Percentiles rank a stretch among this genome's conserved stretches.
Conservation (phyloP, 2,113 vertebrate genomes). For the Sphyrna mokarran region DNA sequence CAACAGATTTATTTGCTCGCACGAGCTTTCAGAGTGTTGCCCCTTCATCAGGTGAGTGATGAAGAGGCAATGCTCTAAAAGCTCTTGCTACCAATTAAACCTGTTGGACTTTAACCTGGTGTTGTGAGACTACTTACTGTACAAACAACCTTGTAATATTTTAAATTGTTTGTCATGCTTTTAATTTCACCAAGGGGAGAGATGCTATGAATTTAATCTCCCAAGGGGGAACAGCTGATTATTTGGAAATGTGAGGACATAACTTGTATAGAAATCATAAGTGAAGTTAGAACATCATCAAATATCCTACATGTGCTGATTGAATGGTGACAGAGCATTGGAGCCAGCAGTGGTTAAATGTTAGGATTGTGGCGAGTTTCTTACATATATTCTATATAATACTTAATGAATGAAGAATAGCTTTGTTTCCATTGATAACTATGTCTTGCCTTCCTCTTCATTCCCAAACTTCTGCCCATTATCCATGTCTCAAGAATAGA, state of each 20-base stretch:
- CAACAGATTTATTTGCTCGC: too few species aligned
- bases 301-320: neutral
- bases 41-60: too few species aligned
- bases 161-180: conserved; percentile 19
- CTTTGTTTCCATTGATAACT: neutral
- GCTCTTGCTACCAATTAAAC: too few species aligned
- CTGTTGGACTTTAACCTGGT: too few species aligned
- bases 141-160: neutral
- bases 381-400: neutral
- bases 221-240: neutral
- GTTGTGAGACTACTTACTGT: too few species aligned
- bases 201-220: neutral
- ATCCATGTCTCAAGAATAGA: too few species aligned
- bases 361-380: neutral
- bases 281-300: neutral
- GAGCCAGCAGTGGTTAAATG: neutral
- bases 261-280: neutral
- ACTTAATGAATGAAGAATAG: neutral
- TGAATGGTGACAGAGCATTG: neutral
- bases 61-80: too few species aligned
- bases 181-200: neutral
- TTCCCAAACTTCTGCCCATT: neutral
- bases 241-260: neutral
- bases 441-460: neutral
- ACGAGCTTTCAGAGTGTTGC: too few species aligned